Percentiles rank a stretch among this genome's conserved stretches.
phyloP scores from a whole-genome alignment of 2,888 invertebrate species.

The Mallateleia sp. region DNA sequence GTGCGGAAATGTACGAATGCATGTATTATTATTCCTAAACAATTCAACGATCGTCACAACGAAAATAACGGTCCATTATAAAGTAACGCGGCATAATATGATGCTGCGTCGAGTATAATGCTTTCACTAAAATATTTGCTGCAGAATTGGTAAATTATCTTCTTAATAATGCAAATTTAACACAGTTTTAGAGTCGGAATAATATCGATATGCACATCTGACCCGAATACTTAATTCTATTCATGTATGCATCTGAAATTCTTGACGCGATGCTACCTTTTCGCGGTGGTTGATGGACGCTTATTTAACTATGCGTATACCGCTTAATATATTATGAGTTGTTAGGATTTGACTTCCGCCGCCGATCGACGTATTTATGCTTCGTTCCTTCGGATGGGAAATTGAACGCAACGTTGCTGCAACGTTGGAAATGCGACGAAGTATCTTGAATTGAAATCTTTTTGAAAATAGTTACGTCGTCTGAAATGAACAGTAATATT shows the following conservation, averaged over 20 bases:
- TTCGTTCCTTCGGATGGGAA: neutral
- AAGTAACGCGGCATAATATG: conserved; percentile 28
- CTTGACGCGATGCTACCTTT: conserved; percentile 36
- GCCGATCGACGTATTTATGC: conserved; percentile 10
- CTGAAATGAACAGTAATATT: too few relatives aligned
- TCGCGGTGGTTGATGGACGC: conserved; percentile 31
- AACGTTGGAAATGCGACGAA: too few relatives aligned
- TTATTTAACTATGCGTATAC: conserved; percentile 30
- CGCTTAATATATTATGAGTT: conserved; percentile 47
- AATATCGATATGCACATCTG: conserved; percentile 67
- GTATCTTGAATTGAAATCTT: too few relatives aligned
- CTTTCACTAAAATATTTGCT: conserved; percentile 35
- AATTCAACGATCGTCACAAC: conserved; percentile 21
- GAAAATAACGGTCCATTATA: conserved; percentile 45
- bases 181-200: conserved; percentile 60
- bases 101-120: conserved; percentile 5
- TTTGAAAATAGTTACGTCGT: too few relatives aligned
- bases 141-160: conserved; percentile 45
- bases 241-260: conserved; percentile 48
- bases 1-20: neutral
- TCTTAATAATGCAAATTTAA: conserved; percentile 69
- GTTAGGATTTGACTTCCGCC: conserved; percentile 28
- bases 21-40: conserved; percentile 14
- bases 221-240: conserved; percentile 57
- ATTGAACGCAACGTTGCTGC: neutral